Evolutionary conservation across 2,113 vertebrate genomes (phyloP), one percentile per base, ranked within the genome.

Genomic region (Rhea pennata): DNA sequence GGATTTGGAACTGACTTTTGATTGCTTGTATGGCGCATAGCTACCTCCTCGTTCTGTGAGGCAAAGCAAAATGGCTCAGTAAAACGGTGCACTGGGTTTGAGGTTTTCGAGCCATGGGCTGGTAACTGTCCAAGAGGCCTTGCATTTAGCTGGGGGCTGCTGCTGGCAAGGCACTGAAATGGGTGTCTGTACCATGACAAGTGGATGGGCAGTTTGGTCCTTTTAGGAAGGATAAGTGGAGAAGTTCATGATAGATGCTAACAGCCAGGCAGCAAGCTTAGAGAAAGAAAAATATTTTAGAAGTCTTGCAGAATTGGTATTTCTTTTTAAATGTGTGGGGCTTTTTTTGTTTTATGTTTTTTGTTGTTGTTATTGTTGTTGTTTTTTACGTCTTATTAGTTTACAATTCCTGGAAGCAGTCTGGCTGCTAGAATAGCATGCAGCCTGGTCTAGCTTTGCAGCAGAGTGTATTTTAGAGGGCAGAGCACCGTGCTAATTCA

Each of bases 381-480:
- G 36, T 79, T n/a, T 48, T 67, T 71, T 27, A 58, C 20, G 64
- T 54, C 67, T 24, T 19, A 8, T 50, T 50, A 75, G 39, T 53
- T 62, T 40, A 29, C 36, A 83, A 42, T 65, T 74, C 26, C 36
- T 65, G 78, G 10, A 21, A n/a, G 24, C 0, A 0, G 15, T 24
- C 56, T 66, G 71, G 44, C 84, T 82, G 66, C 2, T 59, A 8
- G 46, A 54, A 67, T 31, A 79, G 20, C 50, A 66, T 51, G 81
- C 42, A 78, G 50, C 20, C 1, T 0, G 23, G 46, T 48, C 27
- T 62, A 51, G n/a, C 2, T 0, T 39, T 80, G 53, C 67, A 1
- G 0, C 17, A 29, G 51, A 6, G 4, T 67, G 22, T 83, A 5
- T 88, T 87, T 75, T 83, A 48, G 56, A 64, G 61, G 36, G 22